Base-by-base conservation (phyloP, 2,888 invertebrate species). In the Tiphia femorata region DNA sequence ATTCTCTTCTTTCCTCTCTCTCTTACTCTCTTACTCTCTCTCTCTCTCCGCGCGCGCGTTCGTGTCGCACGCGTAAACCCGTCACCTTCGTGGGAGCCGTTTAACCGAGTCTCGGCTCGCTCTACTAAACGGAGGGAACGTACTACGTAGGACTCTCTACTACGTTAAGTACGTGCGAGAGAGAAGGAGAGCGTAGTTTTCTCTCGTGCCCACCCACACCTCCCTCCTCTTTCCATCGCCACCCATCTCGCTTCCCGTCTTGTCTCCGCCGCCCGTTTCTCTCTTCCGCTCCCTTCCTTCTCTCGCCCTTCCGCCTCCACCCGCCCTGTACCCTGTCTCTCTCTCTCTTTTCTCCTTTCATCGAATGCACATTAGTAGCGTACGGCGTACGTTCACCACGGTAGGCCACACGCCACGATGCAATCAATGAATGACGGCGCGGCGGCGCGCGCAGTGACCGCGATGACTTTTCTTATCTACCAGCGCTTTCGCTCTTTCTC, bases 361-460 rank as follows among this genome's bases (percentile, higher is more conserved):
- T 62, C 56, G 62, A 53, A 59, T 60, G 40, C 59, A 58, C 61
- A 62, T 71, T 64, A 62, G 58, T 55, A 62, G 56, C 67, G 64
- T 47, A 52, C 58, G 67, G 66, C 67, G 72, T 70, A 68, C 65
- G 63, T 61, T 67, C 64, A 63, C 66, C 57, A 61, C 62, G 59
- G 59, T 52, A 56, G 57, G 58, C 61, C 61, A 52, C 62, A 59
- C 62, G 58, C 66, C 57, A 61, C 74, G 69, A 68, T 72, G 72
- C 73, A 77, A 79, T 79, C 77, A 79, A 80, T 80, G 80, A 79
- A 77, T 76, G 75, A 74, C 74, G 68, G 63, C 62, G 64, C 55
- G 44, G 59, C 56, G 63, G 62, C 65, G 73, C 67, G 75, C 74
- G 69, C 74, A 73, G 64, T 75, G 77, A 77, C 77, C 73, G 72